Conservation (phyloP, 2,797 vertebrate genomes). For the Zenarchopterus dispar region DNA sequence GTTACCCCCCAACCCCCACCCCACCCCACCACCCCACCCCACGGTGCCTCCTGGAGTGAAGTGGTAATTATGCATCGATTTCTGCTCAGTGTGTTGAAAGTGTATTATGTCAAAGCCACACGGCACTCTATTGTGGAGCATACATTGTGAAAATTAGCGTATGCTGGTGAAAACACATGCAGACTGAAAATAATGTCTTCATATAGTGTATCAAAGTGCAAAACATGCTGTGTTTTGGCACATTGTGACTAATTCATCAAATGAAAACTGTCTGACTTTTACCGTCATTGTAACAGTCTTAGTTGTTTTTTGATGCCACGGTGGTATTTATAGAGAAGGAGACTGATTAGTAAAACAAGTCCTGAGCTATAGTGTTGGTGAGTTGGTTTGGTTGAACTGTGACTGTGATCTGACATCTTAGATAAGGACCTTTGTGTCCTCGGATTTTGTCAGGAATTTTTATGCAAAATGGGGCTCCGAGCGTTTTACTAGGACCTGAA, state of each 20-base stretch:
- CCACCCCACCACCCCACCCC: neutral
- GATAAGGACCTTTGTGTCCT: no score
- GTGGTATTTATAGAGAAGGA: neutral
- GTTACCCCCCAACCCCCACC: neutral
- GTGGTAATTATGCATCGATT: conserved; percentile 70
- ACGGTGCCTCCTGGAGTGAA: conserved; percentile 34
- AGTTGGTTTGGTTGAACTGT: conserved; percentile 35
- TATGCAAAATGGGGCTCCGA: no score
- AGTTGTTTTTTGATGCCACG: neutral
- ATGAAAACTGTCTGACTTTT: no score
- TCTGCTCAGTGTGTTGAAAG: conserved; percentile 31
- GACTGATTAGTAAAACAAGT: neutral
- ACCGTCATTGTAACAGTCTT: neutral
- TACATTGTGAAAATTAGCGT: neutral
- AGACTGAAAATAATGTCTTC: neutral
- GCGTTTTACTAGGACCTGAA: conserved; percentile 15
- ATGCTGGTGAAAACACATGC: conserved; percentile 16
- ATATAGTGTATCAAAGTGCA: no score
- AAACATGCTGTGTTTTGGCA: conserved; percentile 1
- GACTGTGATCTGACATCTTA: conserved; percentile 45
- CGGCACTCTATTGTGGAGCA: conserved; percentile 7
- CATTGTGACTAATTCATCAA: neutral
- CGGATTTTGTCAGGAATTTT: no score
- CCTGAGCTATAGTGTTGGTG: neutral
- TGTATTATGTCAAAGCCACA: conserved; percentile 21